Base-by-base conservation (phyloP, 1,140 invertebrate species). In the Campodea augens region DNA sequence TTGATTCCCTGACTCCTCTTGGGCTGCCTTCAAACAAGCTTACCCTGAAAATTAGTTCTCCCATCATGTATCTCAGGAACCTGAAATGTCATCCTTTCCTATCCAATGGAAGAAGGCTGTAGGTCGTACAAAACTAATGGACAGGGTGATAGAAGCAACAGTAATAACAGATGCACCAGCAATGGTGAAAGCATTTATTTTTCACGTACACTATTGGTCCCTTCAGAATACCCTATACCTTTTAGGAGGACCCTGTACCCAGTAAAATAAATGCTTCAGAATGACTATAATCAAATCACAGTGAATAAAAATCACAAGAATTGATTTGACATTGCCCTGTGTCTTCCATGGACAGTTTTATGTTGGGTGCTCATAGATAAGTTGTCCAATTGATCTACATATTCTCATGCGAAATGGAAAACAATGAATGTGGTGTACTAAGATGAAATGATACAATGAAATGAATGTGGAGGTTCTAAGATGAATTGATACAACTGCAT, bases 221-320 rank as follows among this genome's bases (percentile, higher is more conserved):
- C 42, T 21, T 47, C 29, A 18, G 48, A 50, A 19, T 15, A 46
- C 18, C 44, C 50, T 24, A 47, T 45, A 19, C 40, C 46, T 36
- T 50, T 46, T 22, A 49, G 46, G 32, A 29, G 43, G 38, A 23
- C 21, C 47, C 58, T 67, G 44, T 66, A 70, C 55, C 60, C 60
- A 22, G 46, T 65, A 25, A 45, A 52, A 47, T 48, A n/a, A 69
- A 5, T 65, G 67, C 24, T 73, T 71, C 55, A 58, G 63, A 19
- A 65, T 72, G 57, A 61, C 63, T 19, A 67, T 68, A 37, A 70
- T 68, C 51, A 70, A 73, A 45, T 46, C 54, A 1, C 57, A 60
- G 49, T 57, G 59, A n/a, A 49, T 56, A 47, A 39, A 53, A 7
- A n/a, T 42, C 18, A n/a, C 25, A 22, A n/a, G 43, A 25, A 10